Evolutionary conservation across 2,113 vertebrate species (phyloP).

Genomic region (Apeltes quadracus): DNA sequence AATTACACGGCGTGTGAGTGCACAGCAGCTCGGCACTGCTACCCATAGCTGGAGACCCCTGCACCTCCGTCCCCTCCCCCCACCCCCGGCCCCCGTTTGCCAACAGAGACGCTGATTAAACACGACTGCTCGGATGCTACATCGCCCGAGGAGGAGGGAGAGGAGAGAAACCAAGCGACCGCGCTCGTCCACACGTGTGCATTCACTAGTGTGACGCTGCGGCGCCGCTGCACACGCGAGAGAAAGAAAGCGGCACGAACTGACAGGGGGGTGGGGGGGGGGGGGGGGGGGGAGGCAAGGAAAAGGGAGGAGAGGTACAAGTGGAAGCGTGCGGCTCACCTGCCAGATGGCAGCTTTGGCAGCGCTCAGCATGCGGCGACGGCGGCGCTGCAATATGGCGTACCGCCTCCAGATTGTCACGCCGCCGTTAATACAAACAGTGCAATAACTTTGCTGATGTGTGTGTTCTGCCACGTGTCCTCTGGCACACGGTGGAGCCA

Average conservation of each 20-base stretch:
- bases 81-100: slow-evolving; percentile 35
- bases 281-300: slow-evolving; percentile 30
- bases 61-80: slow-evolving; percentile 30
- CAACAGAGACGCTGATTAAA: slow-evolving; percentile 76
- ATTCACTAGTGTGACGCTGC: slow-evolving; percentile 23
- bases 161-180: slow-evolving; percentile 28
- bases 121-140: slow-evolving; percentile 73
- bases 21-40: slow-evolving; percentile 57
- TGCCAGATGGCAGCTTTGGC: slow-evolving; percentile 78
- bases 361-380: slow-evolving; percentile 65
- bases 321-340: slow-evolving; percentile 66
- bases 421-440: slow-evolving; percentile 64
- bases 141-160: slow-evolving; percentile 62
- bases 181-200: slow-evolving; percentile 1
- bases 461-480: slow-evolving; percentile 60
- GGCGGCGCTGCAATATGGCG: slow-evolving; percentile 64
- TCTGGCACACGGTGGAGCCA: slow-evolving; percentile 34
- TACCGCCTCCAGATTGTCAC: slow-evolving; percentile 70
- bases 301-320: slow-evolving; percentile 50
- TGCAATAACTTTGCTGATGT: slow-evolving; percentile 69
- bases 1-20: slow-evolving; percentile 75
- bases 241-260: slow-evolving; percentile 2
- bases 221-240: not conserved
- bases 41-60: slow-evolving; percentile 57
- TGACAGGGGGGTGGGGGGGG: not conserved